Conservation (phyloP, 2,113 vertebrate species). For the Urocolius indicus region DNA sequence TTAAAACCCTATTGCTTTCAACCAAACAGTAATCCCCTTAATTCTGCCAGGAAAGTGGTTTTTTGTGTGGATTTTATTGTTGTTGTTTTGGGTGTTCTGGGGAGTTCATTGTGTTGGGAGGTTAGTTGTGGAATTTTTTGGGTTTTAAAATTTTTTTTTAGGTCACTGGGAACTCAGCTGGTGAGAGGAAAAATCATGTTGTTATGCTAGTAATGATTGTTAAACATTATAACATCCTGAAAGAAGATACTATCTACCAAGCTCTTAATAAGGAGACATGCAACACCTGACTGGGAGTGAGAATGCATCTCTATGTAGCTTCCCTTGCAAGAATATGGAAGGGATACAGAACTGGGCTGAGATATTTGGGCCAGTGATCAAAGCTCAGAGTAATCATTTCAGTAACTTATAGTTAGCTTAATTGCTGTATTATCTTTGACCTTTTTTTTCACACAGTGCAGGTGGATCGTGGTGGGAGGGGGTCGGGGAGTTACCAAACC, state of each 20-base stretch:
- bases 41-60: not conserved
- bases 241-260: not conserved
- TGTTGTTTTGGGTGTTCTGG: not conserved
- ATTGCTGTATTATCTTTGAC: not conserved
- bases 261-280: accelerated
- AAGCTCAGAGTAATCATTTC: not conserved
- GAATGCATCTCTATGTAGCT: not conserved
- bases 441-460: not conserved
- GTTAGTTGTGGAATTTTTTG: not conserved
- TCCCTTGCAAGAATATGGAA: not conserved
- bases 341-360: not conserved
- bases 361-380: not conserved
- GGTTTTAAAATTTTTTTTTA: not conserved
- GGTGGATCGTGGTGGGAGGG: not conserved
- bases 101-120: not conserved
- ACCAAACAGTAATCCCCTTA: not conserved
- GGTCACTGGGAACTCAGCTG: not conserved
- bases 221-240: not conserved
- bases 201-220: not conserved
- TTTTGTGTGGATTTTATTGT: not conserved
- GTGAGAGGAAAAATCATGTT: not conserved
- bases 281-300: not conserved
- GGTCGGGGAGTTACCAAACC: not conserved
- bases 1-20: not conserved
- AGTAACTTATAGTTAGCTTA: not conserved